These are phyloP conservation scores for Nasonovia ribisnigri DNA, from an alignment of 2,888 invertebrate species.

Conservation along the genomic window DNA sequence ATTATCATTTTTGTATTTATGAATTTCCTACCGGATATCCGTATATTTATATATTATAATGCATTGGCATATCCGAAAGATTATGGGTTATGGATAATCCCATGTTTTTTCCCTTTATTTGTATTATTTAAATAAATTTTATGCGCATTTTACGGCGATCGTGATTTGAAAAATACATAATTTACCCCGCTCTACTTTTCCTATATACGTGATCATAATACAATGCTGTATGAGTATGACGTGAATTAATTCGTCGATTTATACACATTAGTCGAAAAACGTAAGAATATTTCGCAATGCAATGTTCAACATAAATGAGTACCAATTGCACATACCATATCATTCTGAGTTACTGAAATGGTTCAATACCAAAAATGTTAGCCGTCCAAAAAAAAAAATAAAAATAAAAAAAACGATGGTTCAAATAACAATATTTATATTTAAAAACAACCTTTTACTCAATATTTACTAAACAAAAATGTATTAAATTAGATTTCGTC, in stretches of 20 bases:
- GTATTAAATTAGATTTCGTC: background rate
- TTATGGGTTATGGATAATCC: slow-evolving; percentile 2
- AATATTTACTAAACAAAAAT: background rate
- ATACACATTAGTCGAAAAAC: background rate
- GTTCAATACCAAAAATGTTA: background rate
- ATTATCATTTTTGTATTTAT: background rate
- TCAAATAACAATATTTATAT: background rate
- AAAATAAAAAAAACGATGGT: too few relatives aligned
- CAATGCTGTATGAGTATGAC: background rate
- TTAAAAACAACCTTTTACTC: background rate
- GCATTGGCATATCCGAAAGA: background rate
- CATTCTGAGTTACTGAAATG: background rate
- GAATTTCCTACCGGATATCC: background rate
- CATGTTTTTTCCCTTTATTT: background rate
- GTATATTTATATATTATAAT: background rate
- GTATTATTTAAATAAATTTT: slow-evolving; percentile 29
- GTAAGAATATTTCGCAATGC: background rate
- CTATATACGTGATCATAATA: background rate
- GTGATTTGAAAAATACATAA: slow-evolving; percentile 29
- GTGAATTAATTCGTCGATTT: slow-evolving; percentile 20
- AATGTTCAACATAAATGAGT: background rate
- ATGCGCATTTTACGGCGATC: background rate
- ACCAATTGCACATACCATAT: background rate
- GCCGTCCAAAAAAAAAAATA: too few relatives aligned
- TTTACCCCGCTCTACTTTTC: background rate